Evolutionary conservation across 2,888 invertebrate species (phyloP).

Genomic region (Meiosimyza decipiens): DNA sequence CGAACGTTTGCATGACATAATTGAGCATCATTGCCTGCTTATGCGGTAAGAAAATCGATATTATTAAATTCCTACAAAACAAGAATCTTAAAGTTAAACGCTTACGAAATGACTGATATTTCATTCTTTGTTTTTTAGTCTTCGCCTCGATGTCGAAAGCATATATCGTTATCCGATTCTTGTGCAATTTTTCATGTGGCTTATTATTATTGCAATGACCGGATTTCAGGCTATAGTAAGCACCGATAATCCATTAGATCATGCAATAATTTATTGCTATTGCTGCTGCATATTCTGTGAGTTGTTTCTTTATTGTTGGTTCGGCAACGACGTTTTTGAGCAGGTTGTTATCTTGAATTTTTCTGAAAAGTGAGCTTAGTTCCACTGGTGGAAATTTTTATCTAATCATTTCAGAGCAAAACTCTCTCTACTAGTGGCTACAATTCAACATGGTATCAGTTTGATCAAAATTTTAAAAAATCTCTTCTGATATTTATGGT

Average conservation of each 20-base stretch:
- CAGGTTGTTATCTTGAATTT: slow-evolving; percentile 43
- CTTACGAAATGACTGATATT: background rate
- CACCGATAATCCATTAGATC: slow-evolving; percentile 45
- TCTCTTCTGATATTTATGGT: slow-evolving; percentile 50
- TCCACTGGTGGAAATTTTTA: no score
- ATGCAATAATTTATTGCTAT: slow-evolving; percentile 53
- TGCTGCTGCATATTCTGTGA: slow-evolving; percentile 53
- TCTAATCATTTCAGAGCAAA: slow-evolving; percentile 49
- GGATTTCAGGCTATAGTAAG: slow-evolving; percentile 54
- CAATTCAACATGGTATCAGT: slow-evolving; percentile 51
- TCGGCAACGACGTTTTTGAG: slow-evolving; percentile 55
- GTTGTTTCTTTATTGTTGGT: slow-evolving; percentile 57
- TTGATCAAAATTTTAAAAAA: slow-evolving; percentile 47
- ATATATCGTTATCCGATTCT: slow-evolving; percentile 52
- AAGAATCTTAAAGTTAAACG: background rate
- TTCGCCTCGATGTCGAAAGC: slow-evolving; percentile 50
- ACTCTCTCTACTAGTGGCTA: slow-evolving; percentile 51
- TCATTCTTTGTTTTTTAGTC: slow-evolving; percentile 39
- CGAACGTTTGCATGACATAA: slow-evolving; percentile 46
- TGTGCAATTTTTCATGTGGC: slow-evolving; percentile 52
- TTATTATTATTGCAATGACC: slow-evolving; percentile 54
- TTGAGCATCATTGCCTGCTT: slow-evolving; percentile 52
- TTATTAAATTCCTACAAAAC: no score
- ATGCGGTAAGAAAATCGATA: slow-evolving; percentile 43
- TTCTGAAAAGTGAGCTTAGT: no score